Percentiles rank a stretch among this genome's conserved stretches.
phyloP scores from a whole-genome alignment of 2,888 invertebrate genomes.

The Rotaria sp. region DNA sequence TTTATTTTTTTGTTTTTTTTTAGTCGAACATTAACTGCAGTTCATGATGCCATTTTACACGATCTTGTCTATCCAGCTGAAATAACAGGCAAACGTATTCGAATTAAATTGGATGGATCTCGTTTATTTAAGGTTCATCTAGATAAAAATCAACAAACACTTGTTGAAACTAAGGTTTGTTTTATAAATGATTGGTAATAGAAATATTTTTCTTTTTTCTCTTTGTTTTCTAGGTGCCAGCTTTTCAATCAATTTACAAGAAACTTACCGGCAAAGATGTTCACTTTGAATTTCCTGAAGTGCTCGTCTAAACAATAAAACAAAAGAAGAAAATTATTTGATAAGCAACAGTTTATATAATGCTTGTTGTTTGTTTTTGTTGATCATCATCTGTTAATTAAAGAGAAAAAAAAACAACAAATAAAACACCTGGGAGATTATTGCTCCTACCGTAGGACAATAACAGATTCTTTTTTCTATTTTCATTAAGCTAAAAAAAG shows the following conservation, averaged over 20 bases:
- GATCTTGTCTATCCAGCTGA: conserved; percentile 97
- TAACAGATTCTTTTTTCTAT: not conserved
- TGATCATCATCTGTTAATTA: not conserved
- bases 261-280: conserved; percentile 97
- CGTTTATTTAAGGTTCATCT: conserved; percentile 87
- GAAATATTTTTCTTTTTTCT: not conserved
- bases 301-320: conserved; percentile 29
- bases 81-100: conserved; percentile 93
- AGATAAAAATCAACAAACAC: conserved; percentile 94
- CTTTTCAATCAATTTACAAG: conserved; percentile 95
- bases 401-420: not conserved
- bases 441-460: not conserved
- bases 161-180: conserved; percentile 92
- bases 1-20: conserved; percentile 42
- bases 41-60: conserved; percentile 91
- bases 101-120: conserved; percentile 88
- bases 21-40: conserved; percentile 84
- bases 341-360: conserved; percentile 21
- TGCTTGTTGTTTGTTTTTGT: conserved; percentile 23
- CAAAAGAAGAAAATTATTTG: conserved; percentile 8
- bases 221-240: conserved; percentile 71
- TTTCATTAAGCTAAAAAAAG: too few species aligned
- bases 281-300: conserved; percentile 94
- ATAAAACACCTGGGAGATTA: not conserved
- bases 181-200: conserved; percentile 13